Evolutionary conservation across 2,113 vertebrate species (phyloP), one percentile per base, ranked within the genome.

Genomic region (Melanocharis versteri): DNA sequence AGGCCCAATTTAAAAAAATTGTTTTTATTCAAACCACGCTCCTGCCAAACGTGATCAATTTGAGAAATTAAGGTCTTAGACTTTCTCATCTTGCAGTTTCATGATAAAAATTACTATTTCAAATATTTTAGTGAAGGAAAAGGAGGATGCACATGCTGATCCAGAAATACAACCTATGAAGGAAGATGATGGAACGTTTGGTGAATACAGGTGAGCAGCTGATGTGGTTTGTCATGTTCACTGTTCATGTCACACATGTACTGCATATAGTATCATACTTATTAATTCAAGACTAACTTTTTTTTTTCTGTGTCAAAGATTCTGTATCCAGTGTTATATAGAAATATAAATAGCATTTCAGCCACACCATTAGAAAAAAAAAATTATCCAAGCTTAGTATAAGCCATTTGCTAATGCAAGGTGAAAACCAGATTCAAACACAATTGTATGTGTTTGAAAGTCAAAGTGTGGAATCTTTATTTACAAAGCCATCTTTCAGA

Each of bases 101-200:
- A 26, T 72, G 22, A 39, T 87, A 80, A 89, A 96, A 87, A 85
- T 40, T 54, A 42, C 22, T 73, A 39, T 96, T 96, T 97, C 60
- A 64, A 93, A 69, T 86, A 70, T 94, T 97, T 88, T 91, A 99
- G 99, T 99, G 94, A 99, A 99, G 98, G 99, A 99, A 97, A 99
- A 99, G 82, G 99, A 99, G 96, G 99, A 99, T 57, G 99, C 99
- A 48, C 99, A 99, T 77, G 99, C 99, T 35, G 99, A 99, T 94
- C 99, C 99, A n/a, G 99, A 99, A 98, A 99, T 99, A 95, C 99
- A 99, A 85, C 99, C 99, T 53, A 99, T 99, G 99, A 99, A 99
- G 97, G 99, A 99, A 81, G 99, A 99, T n/a, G 99, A 99, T 94
- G 99, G 99, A 91, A 99, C 99, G 15, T 99, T 99, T 97, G 99